A percentile compares a stretch with the other conserved stretches of the same genome.
These are phyloP conservation scores for Limnephilus rhombicus DNA, from an alignment of 2,888 invertebrate species.

Conservation along the genomic window DNA sequence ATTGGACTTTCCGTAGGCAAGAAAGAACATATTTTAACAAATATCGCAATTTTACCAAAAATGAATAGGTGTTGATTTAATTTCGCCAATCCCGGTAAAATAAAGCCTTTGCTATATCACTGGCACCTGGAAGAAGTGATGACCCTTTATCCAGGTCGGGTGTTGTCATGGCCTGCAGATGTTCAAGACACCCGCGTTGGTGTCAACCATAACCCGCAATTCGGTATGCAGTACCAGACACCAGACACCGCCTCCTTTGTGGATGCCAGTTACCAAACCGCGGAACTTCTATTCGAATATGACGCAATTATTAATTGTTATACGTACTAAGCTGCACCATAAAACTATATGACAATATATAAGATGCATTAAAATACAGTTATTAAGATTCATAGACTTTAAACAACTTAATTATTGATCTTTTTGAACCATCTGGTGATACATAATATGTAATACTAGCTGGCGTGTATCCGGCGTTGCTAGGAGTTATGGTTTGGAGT, in stretches of 20 bases:
- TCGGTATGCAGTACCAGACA: slow-evolving; percentile 41
- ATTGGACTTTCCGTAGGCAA: no score
- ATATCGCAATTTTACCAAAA: no score
- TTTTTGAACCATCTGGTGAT: not conserved
- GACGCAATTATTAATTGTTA: slow-evolving; percentile 28
- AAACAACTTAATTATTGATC: not conserved
- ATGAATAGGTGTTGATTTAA: not conserved
- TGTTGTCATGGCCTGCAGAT: not conserved
- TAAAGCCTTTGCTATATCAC: not conserved
- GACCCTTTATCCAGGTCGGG: not conserved
- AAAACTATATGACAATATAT: not conserved
- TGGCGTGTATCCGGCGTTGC: no score
- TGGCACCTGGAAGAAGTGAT: not conserved
- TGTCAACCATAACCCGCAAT: slow-evolving; percentile 43
- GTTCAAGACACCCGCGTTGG: slow-evolving; percentile 32
- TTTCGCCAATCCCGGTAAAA: not conserved
- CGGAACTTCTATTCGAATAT: slow-evolving; percentile 18
- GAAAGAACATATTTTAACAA: no score
- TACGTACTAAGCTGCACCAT: not conserved
- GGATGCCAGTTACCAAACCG: slow-evolving; percentile 19
- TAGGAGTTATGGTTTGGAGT: no score
- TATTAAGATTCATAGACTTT: not conserved
- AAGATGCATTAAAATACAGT: no score
- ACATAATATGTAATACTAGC: no score
- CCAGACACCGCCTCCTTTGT: not conserved